Base-by-base conservation (phyloP, 2,888 invertebrate genomes). In the Hymenopus coronatus region DNA sequence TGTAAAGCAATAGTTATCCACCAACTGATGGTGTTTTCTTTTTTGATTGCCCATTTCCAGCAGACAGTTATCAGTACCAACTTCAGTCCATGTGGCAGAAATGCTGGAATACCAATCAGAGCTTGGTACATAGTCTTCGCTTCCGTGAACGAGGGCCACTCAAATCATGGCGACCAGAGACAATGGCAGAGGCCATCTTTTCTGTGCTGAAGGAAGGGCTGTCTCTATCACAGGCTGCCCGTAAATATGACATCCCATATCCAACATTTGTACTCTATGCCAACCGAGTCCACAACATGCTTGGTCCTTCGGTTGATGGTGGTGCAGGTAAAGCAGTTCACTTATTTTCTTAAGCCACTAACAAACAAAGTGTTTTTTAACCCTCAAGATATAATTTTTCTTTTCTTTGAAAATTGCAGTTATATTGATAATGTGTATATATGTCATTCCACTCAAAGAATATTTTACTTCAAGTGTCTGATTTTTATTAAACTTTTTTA, bases 51-150 rank as follows among this genome's bases (percentile, higher is more conserved):
- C 89, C 87, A 90, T 90, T 92, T 92, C 91, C 96, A 97, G 96
- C 96, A 96, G 98, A 98, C 95, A 98, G 97, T 95, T 98, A 98
- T 95, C 98, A 98, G 94, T 98, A 98, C 94, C 98, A 98, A 94
- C 94, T 98, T 93, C 98, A 98, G 94, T 97, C 97, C 89, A 97
- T 98, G 96, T 98, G 98, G 98, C 98, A 98, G 94, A 98, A 98
- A 93, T 98, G 98, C 94, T 98, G 98, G 98, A 98, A 97, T 94
- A 98, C 97, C 91, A 98, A 97, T 93, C 98, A 98, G 94, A 97
- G 97, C 92, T 95, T 98, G 92, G 97, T 98, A 91, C 98, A 98
- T 94, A 97, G 98, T 93, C 94, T 98, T 92, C 96, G 98, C 91
- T 98, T 98, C 95, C 96, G 98, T 86, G 98, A 98, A 94, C 96